Evolutionary conservation across 2,888 invertebrate species (phyloP), one percentile per base, ranked within the genome.

Genomic region (Athalia circularis): DNA sequence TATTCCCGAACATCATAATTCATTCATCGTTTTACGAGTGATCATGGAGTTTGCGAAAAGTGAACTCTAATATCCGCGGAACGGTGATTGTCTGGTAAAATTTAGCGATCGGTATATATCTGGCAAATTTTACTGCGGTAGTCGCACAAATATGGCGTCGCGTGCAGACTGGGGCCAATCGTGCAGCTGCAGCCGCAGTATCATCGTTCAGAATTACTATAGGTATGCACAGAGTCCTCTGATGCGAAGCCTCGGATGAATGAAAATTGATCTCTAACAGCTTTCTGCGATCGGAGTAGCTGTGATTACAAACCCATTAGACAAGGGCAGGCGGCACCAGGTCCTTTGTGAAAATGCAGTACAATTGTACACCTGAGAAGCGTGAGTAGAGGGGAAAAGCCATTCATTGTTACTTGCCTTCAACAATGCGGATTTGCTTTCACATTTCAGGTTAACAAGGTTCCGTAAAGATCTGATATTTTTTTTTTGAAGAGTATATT

Each of bases 401-500:
- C 50, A 75, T 75, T 75, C 64, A 62, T 52, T 75, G 48, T 75
- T 85, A 85, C 85, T 85, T 84, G 82, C 81, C 85, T 80, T 81
- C 79, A 74, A 85, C 85, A 85, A 85, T 85, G 77, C 80, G 79
- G 70, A 75, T 78, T 80, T 80, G 82, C 81, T 83, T 84, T 80
- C 82, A 82, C 78, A 67, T 68, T 80, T 74, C 62, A 62, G 74
- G 62, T 74, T 50, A 74, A 74, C 50, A 62, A 75, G 50, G 48
- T 15, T 9, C 29, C 64, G 61, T 61, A 13, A 75, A 48, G 43
- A 48, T 15, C 43, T 50, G 47, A 29, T 15, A 15, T 62, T 29
- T n/a, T 62, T 29, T n/a, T 45, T 43, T 50, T 29, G 61, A 62
- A 68, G 11, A 15, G 11, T 5, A 8, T 50, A 50, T 4, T 68